These are phyloP conservation scores for Osmerus mordax DNA, from an alignment of 2,113 vertebrate species.

Conservation along the genomic window DNA sequence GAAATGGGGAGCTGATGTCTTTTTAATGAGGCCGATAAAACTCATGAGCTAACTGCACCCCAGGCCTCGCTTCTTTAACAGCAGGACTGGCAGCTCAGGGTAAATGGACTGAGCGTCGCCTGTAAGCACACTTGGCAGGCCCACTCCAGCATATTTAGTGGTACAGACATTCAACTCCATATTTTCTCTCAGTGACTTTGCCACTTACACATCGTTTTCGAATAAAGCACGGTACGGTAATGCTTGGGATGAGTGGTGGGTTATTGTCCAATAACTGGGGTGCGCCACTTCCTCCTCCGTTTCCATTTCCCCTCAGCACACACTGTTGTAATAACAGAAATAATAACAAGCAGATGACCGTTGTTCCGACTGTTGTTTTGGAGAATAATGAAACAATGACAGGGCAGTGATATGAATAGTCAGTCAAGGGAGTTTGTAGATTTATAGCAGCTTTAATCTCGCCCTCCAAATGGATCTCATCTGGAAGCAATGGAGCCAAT, in stretches of 20 bases:
- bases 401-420: slow-evolving; percentile 29
- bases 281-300: slow-evolving; percentile 39
- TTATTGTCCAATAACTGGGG: slow-evolving; percentile 43
- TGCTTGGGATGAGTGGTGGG: slow-evolving; percentile 33
- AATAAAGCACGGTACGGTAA: slow-evolving; percentile 17
- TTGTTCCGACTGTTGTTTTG: slow-evolving; percentile 42
- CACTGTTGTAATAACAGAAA: slow-evolving; percentile 46
- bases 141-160: slow-evolving; percentile 15
- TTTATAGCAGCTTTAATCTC: slow-evolving; percentile 60
- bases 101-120: slow-evolving; percentile 28
- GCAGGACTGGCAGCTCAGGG: slow-evolving; percentile 21
- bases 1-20: slow-evolving; percentile 57
- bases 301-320: slow-evolving; percentile 46
- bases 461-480: slow-evolving; percentile 54
- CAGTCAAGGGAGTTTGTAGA: slow-evolving; percentile 49
- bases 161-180: slow-evolving; percentile 42
- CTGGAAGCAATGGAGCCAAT: slow-evolving; percentile 65
- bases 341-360: slow-evolving; percentile 44
- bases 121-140: slow-evolving; percentile 34
- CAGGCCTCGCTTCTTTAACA: slow-evolving; percentile 43
- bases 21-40: slow-evolving; percentile 65
- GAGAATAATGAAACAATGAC: slow-evolving; percentile 51
- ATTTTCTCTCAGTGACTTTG: slow-evolving; percentile 4
- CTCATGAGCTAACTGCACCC: slow-evolving; percentile 49
- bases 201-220: slow-evolving; percentile 25